Conservation (phyloP, 2,113 vertebrate species). For the Bolborhynchus lineola region DNA sequence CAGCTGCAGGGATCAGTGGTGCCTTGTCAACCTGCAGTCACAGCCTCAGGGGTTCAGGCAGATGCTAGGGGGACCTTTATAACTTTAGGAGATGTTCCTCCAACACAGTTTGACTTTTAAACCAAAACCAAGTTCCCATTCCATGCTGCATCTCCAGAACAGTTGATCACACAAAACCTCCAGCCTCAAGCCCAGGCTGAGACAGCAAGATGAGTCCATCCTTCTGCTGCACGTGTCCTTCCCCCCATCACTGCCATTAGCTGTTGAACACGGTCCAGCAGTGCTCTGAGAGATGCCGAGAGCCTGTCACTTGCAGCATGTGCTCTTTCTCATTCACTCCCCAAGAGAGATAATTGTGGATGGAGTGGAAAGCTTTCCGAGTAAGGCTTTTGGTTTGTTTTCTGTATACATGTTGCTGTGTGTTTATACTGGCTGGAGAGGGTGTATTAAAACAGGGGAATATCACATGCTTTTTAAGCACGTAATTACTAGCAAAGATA, state of each 20-base stretch:
- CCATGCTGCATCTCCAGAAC: background rate
- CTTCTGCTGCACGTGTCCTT: background rate
- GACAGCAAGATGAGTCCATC: background rate
- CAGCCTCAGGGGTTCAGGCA: rapidly evolving
- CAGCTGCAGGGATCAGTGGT: background rate
- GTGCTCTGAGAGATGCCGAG: background rate
- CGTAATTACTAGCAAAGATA: background rate
- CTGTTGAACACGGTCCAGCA: background rate
- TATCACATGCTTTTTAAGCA: background rate
- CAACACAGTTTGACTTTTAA: background rate
- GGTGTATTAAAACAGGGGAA: background rate
- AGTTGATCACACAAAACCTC: background rate
- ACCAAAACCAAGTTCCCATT: background rate
- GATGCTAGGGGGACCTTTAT: background rate
- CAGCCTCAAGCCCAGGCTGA: background rate
- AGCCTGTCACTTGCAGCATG: background rate
- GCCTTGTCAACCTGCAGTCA: background rate
- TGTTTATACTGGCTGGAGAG: background rate
- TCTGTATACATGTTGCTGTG: background rate
- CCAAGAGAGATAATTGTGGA: background rate
- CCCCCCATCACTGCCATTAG: background rate
- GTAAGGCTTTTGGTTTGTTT: background rate
- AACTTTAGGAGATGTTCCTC: background rate
- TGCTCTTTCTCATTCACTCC: background rate
- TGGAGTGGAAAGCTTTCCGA: background rate